Evolutionary conservation across 1,140 invertebrate species (phyloP), one percentile per base, ranked within the genome.

Genomic region (Heliothis subflexa): DNA sequence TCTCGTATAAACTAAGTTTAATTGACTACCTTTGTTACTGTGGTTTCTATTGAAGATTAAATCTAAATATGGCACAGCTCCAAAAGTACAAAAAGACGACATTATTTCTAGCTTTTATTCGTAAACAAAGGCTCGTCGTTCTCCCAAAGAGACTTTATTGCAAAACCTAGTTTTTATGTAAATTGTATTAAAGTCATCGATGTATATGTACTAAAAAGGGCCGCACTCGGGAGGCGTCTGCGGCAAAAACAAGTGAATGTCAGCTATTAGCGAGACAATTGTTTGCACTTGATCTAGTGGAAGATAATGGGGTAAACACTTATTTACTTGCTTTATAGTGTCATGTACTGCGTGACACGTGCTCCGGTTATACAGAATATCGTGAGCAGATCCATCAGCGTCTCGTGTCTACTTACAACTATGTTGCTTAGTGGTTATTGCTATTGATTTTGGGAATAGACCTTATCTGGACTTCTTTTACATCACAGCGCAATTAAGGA

Each of bases 171-270:
- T 33, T 47, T 64, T 62, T 59, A 14, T 64, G 61, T 47, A 47
- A 40, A 40, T 62, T 62, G 12, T n/a, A 40, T 40, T 10, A 2
- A 64, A 14, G 12, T 61, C n/a, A n/a, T n/a, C n/a, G n/a, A n/a
- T n/a, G n/a, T n/a, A n/a, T n/a, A n/a, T n/a, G 40, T 64, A 47
- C 1, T 7, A 10, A 45, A 64, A 12, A 64, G 16, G 61, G n/a
- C 14, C 1, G 9, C 12, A 64, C 33, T 64, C 40, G 40, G 61
- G 18, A 47, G 33, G 3, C 18, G 40, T 21, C 40, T 12, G 40
- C 18, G 40, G 45, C 11, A 64, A 64, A 47, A 47, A 64, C 40
- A 64, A 47, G 16, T 64, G 40, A 45, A 33, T 45, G 61, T 16
- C 61, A 18, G 16, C 18, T 55, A 55, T 2, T 40, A 10, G 18